Percentiles rank a stretch among this genome's conserved stretches.
Evolutionary conservation across 2,113 vertebrate genomes (phyloP).

Genomic region (Pedetes capensis): DNA sequence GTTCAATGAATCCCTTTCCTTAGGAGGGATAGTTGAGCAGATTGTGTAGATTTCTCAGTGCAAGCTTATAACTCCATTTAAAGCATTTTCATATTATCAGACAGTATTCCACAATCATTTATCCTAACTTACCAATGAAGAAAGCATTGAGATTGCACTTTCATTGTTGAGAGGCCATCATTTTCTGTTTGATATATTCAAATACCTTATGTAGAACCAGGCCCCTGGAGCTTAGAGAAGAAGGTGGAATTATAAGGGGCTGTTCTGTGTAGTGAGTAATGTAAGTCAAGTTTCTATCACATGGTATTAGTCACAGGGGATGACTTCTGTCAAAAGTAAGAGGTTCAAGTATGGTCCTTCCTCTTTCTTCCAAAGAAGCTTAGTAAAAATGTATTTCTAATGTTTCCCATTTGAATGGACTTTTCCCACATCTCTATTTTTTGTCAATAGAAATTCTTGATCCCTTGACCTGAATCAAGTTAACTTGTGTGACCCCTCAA

Average conservation of each 20-base stretch:
- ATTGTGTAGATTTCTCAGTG: not conserved
- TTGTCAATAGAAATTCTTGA: not conserved
- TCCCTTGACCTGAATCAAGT: not conserved
- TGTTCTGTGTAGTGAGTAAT: not conserved
- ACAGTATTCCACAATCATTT: not conserved
- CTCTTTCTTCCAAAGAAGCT: no score
- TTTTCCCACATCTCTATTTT: not conserved
- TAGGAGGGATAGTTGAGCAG: not conserved
- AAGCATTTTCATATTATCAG: not conserved
- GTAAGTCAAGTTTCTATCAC: not conserved
- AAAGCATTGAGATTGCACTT: not conserved
- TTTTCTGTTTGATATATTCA: not conserved
- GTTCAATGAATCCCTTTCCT: fast-evolving
- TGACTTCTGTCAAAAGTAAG: not conserved
- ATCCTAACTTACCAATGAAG: not conserved
- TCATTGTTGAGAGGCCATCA: not conserved
- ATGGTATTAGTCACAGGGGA: not conserved
- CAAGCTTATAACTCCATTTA: not conserved
- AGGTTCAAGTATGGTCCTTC: not conserved
- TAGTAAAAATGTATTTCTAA: not conserved
- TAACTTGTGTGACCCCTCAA: not conserved
- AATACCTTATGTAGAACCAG: not conserved
- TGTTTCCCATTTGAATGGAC: not conserved
- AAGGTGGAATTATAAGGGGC: not conserved
- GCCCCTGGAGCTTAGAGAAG: not conserved